Base-by-base conservation (phyloP, 2,888 invertebrate species). In the Gymnocheta viridis region DNA sequence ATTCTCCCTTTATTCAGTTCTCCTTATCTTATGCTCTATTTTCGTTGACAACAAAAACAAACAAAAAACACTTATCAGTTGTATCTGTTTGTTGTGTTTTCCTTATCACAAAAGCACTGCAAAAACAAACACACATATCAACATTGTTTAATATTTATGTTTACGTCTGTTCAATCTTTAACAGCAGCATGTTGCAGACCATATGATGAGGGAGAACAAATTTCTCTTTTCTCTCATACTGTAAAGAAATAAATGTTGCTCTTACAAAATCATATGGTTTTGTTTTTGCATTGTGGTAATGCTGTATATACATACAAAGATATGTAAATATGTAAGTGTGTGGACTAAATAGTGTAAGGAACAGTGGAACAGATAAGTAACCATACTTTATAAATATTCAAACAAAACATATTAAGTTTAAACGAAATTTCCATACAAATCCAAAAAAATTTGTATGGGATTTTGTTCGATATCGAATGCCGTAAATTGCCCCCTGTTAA, bases 181-280 rank as follows among this genome's bases (percentile, higher is more conserved):
- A 24, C n/a, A 85, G 76, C 83, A 85, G 85, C 85, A 87, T 87
- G 87, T 87, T 86, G 83, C 86, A 82, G 58, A 81, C 32, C 79
- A 58, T 64, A 32, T 73, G 62, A 32, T 47, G 14, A 2, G 3
- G 35, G 7, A 10, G 49, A 66, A 32, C 35, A 41, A 32, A n/a
- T n/a, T 69, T 76, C 9, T 38, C 51, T 12, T 9, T 44, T 62
- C 35, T 54, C 70, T 76, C 35, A 44, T 29, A 24, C 24, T 27
- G 17, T 49, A 27, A 44, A 12, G 19, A 60, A 64, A 47, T 72
- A 60, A 64, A 47, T 72, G 49, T 60, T 60, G 73, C 9, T 60
- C 9, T 58, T 22, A 27, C 14, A 24, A 77, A 85, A 86, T 82
- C 87, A 87, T 86, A 86, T 87, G 86, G 76, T 82, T 35, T 27